These are phyloP conservation scores for Fistularia tabacaria DNA, from an alignment of 2,797 vertebrate species.

Conservation along the genomic window DNA sequence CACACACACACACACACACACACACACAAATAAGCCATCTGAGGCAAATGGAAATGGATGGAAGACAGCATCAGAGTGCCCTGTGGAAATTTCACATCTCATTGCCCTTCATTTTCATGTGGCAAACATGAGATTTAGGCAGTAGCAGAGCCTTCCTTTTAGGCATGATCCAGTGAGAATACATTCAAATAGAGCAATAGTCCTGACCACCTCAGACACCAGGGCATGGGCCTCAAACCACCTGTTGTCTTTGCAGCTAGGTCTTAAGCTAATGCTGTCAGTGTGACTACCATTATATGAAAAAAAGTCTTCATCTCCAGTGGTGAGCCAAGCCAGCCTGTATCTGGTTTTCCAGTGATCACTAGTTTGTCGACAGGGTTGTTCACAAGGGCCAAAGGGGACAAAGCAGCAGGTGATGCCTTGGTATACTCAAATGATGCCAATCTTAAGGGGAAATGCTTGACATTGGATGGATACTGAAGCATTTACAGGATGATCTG, in stretches of 20 bases:
- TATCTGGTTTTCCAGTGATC: slow-evolving; percentile 54
- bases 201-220: slow-evolving; percentile 32
- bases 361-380: slow-evolving; percentile 10
- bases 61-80: slow-evolving; percentile 62
- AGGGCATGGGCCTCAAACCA: slow-evolving; percentile 48
- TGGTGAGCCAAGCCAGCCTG: slow-evolving; percentile 39
- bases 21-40: slow-evolving; percentile 50
- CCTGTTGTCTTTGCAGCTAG: slow-evolving; percentile 63
- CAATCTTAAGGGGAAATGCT: slow-evolving; percentile 49
- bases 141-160: slow-evolving; percentile 62
- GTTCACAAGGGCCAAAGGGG: slow-evolving; percentile 73
- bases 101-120: slow-evolving; percentile 76
- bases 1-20: slow-evolving; percentile 41
- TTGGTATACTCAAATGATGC: slow-evolving; percentile 69
- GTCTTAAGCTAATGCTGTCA: slow-evolving; percentile 64
- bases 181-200: slow-evolving; percentile 41
- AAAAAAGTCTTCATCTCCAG: slow-evolving; percentile 60
- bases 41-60: slow-evolving; percentile 66
- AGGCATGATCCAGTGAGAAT: slow-evolving; percentile 53
- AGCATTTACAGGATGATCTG: slow-evolving; percentile 60
- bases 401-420: slow-evolving; percentile 65
- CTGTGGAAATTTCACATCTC: slow-evolving; percentile 78
- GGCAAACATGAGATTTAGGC: slow-evolving; percentile 61
- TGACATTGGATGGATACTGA: slow-evolving; percentile 63
- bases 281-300: slow-evolving; percentile 64